Base-by-base conservation (phyloP, 2,888 invertebrate species). In the Anoplius nigerrimus region DNA sequence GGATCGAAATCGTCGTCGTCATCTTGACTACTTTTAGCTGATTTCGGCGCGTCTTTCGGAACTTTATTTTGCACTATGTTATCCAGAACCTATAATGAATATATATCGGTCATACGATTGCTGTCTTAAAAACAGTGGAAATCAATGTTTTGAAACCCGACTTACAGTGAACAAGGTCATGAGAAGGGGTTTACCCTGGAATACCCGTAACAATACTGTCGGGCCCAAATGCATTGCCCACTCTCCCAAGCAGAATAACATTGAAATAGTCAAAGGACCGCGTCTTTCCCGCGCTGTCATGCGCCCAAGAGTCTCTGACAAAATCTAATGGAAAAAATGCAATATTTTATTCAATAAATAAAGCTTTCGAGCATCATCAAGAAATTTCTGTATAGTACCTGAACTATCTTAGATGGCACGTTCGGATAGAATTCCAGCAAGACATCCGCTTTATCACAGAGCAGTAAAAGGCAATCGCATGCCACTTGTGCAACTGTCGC, bases 171-270 rank as follows among this genome's bases (percentile, higher is more conserved):
- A 93, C 75, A 96, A 93, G 69, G 93, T 92, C 51, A 94, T 90
- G 66, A 95, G 89, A 27, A 92, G 85, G 55, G 91, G 88, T 74
- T 90, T 90, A 22, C 89, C 90, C 62, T 90, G 92, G 24, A 90
- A 90, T 66, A 91, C 90, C 46, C 91, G 90, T 85, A 94, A 88
- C 75, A 95, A 90, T 58, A 92, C 89, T n/a, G 89, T 83, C 0
- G 93, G 92, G 0, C 94, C 95, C 79, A 98, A 92, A 56, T 94
- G 92, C 92, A 98, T 97, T 63, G 97, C 97, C 94, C 97, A 98
- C 89, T 98, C 98, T 0, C 97, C 97, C 70, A 98, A 90, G 86
- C 97, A 96, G 64, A 98, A 92, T 82, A 98, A 92, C 78, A 98
- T 90, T 0, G 97, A 95, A 34, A 95, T 93, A 15, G 95, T 92